Conservation (phyloP, 2,113 vertebrate species). For the Telmatochromis sp. region DNA sequence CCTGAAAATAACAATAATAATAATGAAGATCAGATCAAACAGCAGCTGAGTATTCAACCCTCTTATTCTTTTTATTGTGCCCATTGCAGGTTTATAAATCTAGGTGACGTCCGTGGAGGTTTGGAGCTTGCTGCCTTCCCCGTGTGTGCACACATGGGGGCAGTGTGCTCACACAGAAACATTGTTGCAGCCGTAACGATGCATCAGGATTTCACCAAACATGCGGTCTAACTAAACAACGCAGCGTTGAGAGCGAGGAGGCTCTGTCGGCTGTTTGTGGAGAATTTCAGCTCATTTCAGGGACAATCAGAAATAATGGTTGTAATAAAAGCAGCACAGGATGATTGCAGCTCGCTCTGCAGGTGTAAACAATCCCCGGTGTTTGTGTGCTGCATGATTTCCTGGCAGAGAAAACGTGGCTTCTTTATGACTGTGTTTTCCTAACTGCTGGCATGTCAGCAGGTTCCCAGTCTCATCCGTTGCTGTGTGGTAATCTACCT, state of each 20-base stretch:
- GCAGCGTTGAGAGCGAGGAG: not conserved
- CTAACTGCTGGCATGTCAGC: not conserved
- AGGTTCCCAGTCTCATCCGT: not conserved
- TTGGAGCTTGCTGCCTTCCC: not conserved
- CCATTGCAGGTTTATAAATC: not conserved
- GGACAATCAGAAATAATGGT: not conserved
- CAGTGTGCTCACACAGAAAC: constrained; percentile 6
- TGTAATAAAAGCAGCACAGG: not conserved
- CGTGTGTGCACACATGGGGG: constrained; percentile 25
- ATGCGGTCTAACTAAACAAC: not conserved
- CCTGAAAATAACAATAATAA: constrained; percentile 26
- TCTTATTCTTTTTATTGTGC: not conserved
- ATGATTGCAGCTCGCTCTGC: not conserved
- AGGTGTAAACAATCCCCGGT: not conserved
- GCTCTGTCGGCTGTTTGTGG: not conserved
- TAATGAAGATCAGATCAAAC: not conserved
- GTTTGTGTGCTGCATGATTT: accelerated
- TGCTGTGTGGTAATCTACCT: not conserved
- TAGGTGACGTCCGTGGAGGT: not conserved
- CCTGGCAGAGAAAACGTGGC: not conserved
- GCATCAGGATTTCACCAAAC: not conserved
- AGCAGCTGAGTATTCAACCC: not conserved
- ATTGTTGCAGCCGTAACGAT: accelerated
- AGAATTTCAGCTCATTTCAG: not conserved
- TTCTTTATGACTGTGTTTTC: not conserved